Evolutionary conservation across 2,888 invertebrate species (phyloP).

Genomic region (Meloe dianella): DNA sequence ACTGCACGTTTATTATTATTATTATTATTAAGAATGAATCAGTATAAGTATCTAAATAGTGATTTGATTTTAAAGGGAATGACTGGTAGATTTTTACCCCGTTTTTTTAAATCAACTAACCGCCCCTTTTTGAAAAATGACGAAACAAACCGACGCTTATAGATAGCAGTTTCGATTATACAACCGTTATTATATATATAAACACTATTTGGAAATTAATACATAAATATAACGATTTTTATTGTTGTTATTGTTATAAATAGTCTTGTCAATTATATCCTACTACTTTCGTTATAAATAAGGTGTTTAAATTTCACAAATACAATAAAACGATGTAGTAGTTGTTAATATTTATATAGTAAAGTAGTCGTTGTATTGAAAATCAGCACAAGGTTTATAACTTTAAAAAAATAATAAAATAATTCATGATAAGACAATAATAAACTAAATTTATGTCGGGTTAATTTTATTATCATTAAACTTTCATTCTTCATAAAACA

Average conservation of each 20-base stretch:
- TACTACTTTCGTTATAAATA: neutral
- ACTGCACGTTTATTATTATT: no score
- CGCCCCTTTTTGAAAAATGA: neutral
- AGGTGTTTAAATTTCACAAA: neutral
- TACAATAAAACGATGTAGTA: neutral
- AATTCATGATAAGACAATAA: slow-evolving; percentile 2
- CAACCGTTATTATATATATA: neutral
- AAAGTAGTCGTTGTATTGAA: neutral
- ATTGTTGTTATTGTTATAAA: no score
- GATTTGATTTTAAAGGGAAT: neutral
- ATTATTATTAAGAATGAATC: neutral
- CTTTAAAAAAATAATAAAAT: neutral
- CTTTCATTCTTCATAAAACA: neutral
- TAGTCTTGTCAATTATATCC: neutral
- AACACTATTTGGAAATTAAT: neutral
- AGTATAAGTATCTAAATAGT: no score
- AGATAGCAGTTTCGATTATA: slow-evolving; percentile 4
- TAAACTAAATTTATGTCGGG: neutral
- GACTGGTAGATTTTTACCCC: neutral
- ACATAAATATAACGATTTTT: neutral
- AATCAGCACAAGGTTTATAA: slow-evolving; percentile 1
- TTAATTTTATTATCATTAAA: neutral
- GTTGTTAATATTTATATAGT: neutral
- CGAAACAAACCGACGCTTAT: neutral
- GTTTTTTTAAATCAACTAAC: neutral